Conservation (phyloP, 2,113 vertebrate species). For the Tenebrosternarchus preto region DNA sequence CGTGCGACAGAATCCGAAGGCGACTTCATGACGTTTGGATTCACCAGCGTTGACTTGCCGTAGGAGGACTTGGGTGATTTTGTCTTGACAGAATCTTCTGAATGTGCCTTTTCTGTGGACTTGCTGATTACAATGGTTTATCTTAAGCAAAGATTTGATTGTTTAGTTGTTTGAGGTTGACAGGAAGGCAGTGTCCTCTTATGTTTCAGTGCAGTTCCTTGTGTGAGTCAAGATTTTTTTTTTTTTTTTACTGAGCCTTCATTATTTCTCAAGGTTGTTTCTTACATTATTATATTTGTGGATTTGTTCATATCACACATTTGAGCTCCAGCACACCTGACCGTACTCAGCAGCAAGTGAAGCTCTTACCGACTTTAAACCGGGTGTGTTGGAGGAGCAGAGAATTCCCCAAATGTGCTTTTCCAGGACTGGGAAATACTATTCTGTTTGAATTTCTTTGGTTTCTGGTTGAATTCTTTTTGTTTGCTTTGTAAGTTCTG, state of each 20-base stretch:
- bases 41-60: not conserved
- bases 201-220: no score
- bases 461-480: not conserved
- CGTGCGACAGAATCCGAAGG: not conserved
- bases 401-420: not conserved
- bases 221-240: not conserved
- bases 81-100: not conserved
- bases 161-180: no score
- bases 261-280: not conserved
- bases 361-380: not conserved
- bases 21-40: constrained; percentile 22
- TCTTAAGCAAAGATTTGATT: not conserved
- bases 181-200: not conserved
- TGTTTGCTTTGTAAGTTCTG: not conserved
- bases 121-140: not conserved
- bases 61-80: not conserved
- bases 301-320: not conserved
- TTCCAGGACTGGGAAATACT: not conserved
- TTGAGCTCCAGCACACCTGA: not conserved
- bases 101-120: not conserved
- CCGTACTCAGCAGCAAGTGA: not conserved
- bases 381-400: not conserved
- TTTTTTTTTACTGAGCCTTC: not conserved
- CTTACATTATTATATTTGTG: not conserved
- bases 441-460: not conserved